phyloP scores from a whole-genome alignment of 1,140 invertebrate genomes.

The Galleria mellonella region DNA sequence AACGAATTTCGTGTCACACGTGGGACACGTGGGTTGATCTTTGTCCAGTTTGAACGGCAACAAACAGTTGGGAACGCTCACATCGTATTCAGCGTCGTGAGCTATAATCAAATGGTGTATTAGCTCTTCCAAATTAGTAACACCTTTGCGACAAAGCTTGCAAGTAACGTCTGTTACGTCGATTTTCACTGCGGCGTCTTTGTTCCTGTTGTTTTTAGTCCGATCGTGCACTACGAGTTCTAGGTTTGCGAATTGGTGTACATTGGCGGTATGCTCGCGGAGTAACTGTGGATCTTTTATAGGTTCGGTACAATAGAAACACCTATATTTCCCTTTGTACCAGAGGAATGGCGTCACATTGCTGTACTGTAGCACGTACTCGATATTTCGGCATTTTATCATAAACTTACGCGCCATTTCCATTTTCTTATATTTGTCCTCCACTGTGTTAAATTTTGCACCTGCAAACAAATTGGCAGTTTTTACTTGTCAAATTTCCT shows the following conservation, averaged over 20 bases:
- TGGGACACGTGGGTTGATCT: slow-evolving; percentile 48
- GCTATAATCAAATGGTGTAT: slow-evolving; percentile 61
- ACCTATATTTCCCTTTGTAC: slow-evolving; percentile 55
- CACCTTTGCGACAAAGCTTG: slow-evolving; percentile 36
- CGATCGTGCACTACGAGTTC: slow-evolving; percentile 48
- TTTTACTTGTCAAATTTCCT: slow-evolving; percentile 16
- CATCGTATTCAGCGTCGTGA: slow-evolving; percentile 61
- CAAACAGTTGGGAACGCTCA: slow-evolving; percentile 52
- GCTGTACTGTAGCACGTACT: slow-evolving; percentile 57
- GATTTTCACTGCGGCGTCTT: slow-evolving; percentile 60
- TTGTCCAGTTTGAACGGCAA: slow-evolving; percentile 54
- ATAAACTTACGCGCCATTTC: slow-evolving; percentile 45
- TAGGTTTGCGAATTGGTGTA: slow-evolving; percentile 46
- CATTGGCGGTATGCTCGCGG: slow-evolving; percentile 38
- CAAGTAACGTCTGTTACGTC: slow-evolving; percentile 50
- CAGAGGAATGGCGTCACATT: slow-evolving; percentile 61
- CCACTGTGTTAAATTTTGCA: slow-evolving; percentile 44
- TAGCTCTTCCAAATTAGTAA: slow-evolving; percentile 41
- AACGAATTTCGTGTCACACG: slow-evolving; percentile 55
- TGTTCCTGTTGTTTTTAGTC: slow-evolving; percentile 57
- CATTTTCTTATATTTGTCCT: slow-evolving; percentile 58
- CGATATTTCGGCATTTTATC: slow-evolving; percentile 51
- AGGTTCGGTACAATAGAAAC: slow-evolving; percentile 54
- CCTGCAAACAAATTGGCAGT: slow-evolving; percentile 57
- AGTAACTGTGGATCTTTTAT: slow-evolving; percentile 46